Evolutionary conservation across 2,888 invertebrate genomes (phyloP), one percentile per base, ranked within the genome.

Genomic region (Homarus gammarus): DNA sequence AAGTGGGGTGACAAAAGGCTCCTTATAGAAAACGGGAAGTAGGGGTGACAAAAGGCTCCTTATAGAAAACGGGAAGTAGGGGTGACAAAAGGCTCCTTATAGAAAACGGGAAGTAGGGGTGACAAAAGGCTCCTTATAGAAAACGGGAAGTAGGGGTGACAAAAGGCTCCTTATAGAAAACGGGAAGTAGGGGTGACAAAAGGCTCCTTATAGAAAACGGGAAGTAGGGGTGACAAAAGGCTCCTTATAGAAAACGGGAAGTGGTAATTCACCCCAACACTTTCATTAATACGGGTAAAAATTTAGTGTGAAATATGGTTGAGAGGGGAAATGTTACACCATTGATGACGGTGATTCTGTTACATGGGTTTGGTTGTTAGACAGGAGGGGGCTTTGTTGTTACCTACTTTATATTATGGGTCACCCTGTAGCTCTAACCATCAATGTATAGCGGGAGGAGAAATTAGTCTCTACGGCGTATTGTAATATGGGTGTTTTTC

Each of bases 251-350:
- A 38, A 61, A 38, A 51, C 72, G 84, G n/a, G 31, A 40, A 68
- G 56, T 40, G 38, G 73, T 36, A n/a, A 40, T 49, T 31, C 51
- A 44, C 38, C 78, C 78, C 51, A 85, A 31, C 85, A 86, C 86
- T 70, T 79, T 51, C 64, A 79, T 51, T 78, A 79, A 78, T 78
- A 49, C 64, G 70, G 68, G 70, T 79, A 86, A 86, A 86, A 86
- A 86, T 79, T 86, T 78, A 70, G 78, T 86, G 86, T 86, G 86
- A 86, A 86, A 86, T 86, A 86, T 86, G 86, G 86, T 86, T 84
- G 51, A 78, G 33, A 61, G 84, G 86, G 78, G 86, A 78, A 70
- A 86, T 86, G 86, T 86, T 70, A 70, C 86, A 70, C 86, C 86
- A 86, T 86, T 86, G 70, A 86, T 78, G 38, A 15, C 22, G n/a